Base-by-base conservation (phyloP, 2,797 vertebrate genomes). In the Neoniphon sammara region DNA sequence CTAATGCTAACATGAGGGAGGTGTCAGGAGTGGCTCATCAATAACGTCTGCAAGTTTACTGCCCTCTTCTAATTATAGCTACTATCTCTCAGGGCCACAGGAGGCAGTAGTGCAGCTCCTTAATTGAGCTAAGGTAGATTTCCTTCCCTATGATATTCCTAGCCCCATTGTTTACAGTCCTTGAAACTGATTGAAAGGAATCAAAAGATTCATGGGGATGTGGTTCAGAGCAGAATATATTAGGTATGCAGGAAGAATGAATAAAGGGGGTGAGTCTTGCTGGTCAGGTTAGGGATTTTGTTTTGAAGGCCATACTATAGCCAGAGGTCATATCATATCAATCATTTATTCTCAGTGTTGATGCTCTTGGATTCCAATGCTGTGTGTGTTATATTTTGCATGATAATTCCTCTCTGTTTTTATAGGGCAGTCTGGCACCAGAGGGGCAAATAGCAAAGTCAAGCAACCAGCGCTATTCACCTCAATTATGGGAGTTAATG, bases 21-120 rank as follows among this genome's bases (percentile, higher is more conserved):
- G 89, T 84, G 88, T 89, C 90, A 85, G 82, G 30, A 68, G 87
- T 52, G 77, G 91, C 93, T 95, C 95, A 94, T 96, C 96, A 95
- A 94, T 95, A 96, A 94, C 89, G 92, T 89, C 91, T 92, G 91
- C 85, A 70, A 92, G 93, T 88, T 89, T 88, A 89, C 87, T 87
- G 90, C 90, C 88, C 92, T 93, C 89, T 93, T 91, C 82, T 93
- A 93, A 93, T 92, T 90, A 92, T 92, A 90, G 91, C 90, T 79
- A 53, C 84, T 64, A 71, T 88, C 91, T 92, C 87, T 79, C 88
- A 87, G 88, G 87, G 88, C 87, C 31, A 36, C 81, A 1, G 85
- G 85, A 85, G 85, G 86, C 87, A 81, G 85, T 75, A 21, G 87
- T 86, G 79, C 89, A 61, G 83, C 83, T 83, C 81, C 88, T 83